These are phyloP conservation scores for Cecropterus lyciades DNA, from an alignment of 1,140 invertebrate species.

Conservation along the genomic window DNA sequence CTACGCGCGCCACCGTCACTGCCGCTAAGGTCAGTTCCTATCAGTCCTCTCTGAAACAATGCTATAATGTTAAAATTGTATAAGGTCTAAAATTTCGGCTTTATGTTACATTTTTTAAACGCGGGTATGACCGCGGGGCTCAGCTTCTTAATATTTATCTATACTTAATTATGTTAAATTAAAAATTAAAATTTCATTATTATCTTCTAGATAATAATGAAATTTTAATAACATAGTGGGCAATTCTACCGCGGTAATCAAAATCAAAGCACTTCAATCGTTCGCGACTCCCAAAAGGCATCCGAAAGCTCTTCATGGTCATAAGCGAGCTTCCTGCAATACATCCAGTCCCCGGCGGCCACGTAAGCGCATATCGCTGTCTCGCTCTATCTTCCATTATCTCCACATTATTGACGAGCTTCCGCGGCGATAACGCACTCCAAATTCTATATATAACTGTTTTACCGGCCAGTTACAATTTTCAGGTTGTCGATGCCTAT, in stretches of 20 bases:
- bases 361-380: constrained; percentile 5
- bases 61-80: too few species aligned
- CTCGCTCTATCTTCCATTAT: constrained; percentile 17
- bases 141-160: too few species aligned
- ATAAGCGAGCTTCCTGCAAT: constrained; percentile 4
- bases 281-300: not conserved
- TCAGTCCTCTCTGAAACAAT: too few species aligned
- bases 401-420: constrained; percentile 20
- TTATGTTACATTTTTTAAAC: too few species aligned
- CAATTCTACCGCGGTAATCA: not conserved
- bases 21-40: too few species aligned
- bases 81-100: too few species aligned
- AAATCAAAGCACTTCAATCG: not conserved
- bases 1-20: too few species aligned
- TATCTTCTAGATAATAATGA: too few species aligned
- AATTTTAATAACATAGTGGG: too few species aligned
- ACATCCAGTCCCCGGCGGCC: constrained; percentile 10
- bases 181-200: too few species aligned
- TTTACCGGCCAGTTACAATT: constrained; percentile 6
- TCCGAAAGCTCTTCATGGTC: not conserved
- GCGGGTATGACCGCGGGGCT: too few species aligned
- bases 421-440: constrained; percentile 21
- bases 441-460: constrained; percentile 22
- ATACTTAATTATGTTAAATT: too few species aligned
- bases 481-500: not conserved